Evolutionary conservation across 2,888 invertebrate species (phyloP), one percentile per base, ranked within the genome.

Genomic region (Luperina testacea): DNA sequence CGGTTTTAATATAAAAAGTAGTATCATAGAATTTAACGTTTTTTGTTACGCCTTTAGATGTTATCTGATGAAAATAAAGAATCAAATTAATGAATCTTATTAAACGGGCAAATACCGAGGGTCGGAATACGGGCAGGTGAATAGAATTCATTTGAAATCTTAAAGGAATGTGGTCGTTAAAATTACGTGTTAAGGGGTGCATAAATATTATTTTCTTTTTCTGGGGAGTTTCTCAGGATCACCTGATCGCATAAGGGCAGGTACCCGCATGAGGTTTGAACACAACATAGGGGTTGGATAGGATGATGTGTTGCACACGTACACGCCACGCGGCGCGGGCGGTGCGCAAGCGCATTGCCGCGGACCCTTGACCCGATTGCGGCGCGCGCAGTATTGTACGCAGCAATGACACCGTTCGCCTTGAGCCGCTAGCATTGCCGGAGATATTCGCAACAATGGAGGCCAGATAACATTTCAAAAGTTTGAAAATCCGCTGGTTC

Each of bases 361-460:
- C 93, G 92, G 92, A 95, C 96, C 96, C 96, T 96, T 96, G 96
- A 96, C 96, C 96, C 94, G 95, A 94, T 95, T 96, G 95, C 92
- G 92, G 94, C 93, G 92, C 91, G 92, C 92, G 90, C 93, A 93
- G 95, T 95, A 95, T 95, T 95, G 95, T 95, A 95, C 96, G 95
- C 96, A 96, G 97, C 96, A 96, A 95, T 96, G 97, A 96, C 96
- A 97, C 96, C 95, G 95, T 90, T 97, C 95, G 96, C 97, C 97
- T 96, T 96, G 96, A 96, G 96, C 94, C 94, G 96, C 94, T 96
- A 96, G 95, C 96, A 96, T 95, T 96, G 96, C 95, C 96, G 96
- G 96, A 96, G 96, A 96, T 97, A 97, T 96, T 96, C 95, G 96
- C 97, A 97, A 97, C 97, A 97, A 97, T 97, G 94, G 96, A 96